These are phyloP conservation scores for Paraescarpia echinospica DNA, from an alignment of 1,140 invertebrate genomes.

Conservation along the genomic window DNA sequence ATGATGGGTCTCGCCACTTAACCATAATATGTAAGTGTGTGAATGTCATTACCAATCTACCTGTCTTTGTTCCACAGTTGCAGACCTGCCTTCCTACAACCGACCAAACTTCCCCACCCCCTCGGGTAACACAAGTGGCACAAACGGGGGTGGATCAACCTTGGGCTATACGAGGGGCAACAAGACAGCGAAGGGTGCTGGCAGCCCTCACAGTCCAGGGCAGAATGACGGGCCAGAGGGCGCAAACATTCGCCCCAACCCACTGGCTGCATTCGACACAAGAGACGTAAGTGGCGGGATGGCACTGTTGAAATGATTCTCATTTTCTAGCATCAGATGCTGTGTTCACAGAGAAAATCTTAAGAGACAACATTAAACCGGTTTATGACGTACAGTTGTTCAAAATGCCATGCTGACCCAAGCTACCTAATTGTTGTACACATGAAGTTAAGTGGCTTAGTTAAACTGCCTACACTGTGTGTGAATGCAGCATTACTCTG, in stretches of 20 bases:
- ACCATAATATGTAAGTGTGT: no score
- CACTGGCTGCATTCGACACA: constrained; percentile 30
- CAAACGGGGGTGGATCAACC: constrained; percentile 6
- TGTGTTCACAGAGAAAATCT: no score
- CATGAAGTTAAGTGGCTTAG: no score
- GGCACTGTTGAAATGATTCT: no score
- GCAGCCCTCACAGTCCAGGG: constrained; percentile 1
- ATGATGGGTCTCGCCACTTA: no score
- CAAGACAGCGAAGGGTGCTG: neutral
- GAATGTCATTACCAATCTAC: neutral
- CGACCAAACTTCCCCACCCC: constrained; percentile 41
- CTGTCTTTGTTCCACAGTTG: constrained; percentile 28
- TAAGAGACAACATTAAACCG: no score
- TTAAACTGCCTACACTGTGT: no score
- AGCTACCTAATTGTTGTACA: no score
- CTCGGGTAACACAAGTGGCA: neutral
- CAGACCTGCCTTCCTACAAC: constrained; percentile 41
- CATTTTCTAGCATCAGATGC: no score
- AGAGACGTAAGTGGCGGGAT: constrained; percentile 11
- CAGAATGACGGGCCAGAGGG: neutral
- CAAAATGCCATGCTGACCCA: no score
- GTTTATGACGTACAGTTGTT: no score
- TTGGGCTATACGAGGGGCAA: neutral
- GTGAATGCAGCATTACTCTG: no score
- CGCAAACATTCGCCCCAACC: constrained; percentile 24